Percentiles rank a stretch among this genome's conserved stretches.
Conservation (phyloP, 2,888 invertebrate species). For the Eristalinus aeneus region DNA sequence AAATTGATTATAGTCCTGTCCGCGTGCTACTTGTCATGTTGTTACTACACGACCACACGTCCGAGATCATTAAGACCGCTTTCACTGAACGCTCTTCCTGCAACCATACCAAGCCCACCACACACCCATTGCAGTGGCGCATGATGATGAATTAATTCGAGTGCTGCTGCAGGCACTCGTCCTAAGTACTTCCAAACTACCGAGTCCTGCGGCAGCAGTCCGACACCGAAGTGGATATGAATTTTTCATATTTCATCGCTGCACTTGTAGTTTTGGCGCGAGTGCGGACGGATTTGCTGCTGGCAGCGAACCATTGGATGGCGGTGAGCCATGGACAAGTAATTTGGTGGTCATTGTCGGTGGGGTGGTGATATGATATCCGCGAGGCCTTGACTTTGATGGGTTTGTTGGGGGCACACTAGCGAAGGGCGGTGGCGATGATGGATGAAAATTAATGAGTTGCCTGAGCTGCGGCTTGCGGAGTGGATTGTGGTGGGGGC, state of each 20-base stretch:
- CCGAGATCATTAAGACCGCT: constrained; percentile 38
- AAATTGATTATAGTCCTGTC: constrained; percentile 52
- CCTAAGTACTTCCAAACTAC: constrained; percentile 29
- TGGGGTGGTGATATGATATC: constrained; percentile 12
- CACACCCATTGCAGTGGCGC: constrained; percentile 34
- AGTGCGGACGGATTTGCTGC: constrained; percentile 1
- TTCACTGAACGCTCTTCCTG: neutral
- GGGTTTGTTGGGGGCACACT: neutral
- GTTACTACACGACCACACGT: neutral
- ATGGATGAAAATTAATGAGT: constrained; percentile 65
- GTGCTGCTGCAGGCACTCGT: neutral
- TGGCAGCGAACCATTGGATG: neutral
- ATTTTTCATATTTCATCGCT: constrained; percentile 54
- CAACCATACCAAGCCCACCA: constrained; percentile 1
- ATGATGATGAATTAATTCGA: constrained; percentile 58
- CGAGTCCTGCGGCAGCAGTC: constrained; percentile 16
- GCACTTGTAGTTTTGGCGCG: constrained; percentile 23
- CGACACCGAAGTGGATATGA: constrained; percentile 36
- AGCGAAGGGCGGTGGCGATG: constrained; percentile 11
- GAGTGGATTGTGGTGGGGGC: neutral
- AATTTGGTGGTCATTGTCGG: constrained; percentile 49
- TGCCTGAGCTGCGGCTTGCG: constrained; percentile 34
- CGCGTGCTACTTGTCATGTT: constrained; percentile 26
- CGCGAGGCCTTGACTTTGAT: constrained; percentile 42
- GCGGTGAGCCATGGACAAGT: constrained; percentile 28